Percentiles rank a stretch among this genome's conserved stretches.
These are phyloP conservation scores for Xestia ashworthii DNA, from an alignment of 2,888 invertebrate species.

Conservation along the genomic window DNA sequence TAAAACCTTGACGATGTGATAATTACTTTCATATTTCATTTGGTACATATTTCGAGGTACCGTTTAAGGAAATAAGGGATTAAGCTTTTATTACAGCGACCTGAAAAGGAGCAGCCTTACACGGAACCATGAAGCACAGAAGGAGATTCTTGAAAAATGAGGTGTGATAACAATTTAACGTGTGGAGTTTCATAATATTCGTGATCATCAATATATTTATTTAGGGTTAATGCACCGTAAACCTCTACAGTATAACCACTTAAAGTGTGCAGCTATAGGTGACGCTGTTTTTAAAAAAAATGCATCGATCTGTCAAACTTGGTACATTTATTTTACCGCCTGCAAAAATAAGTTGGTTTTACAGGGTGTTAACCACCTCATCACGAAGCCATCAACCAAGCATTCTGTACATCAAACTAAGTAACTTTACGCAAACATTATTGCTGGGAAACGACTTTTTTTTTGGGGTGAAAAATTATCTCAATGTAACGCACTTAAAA, in stretches of 20 bases:
- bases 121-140: slow-evolving; percentile 10
- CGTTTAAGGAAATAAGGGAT: slow-evolving; percentile 52
- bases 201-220: background rate
- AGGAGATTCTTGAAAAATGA: background rate
- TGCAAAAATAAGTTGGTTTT: background rate
- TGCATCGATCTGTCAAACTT: background rate
- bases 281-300: background rate
- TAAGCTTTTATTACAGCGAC: slow-evolving; percentile 38
- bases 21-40: slow-evolving; percentile 44
- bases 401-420: no score
- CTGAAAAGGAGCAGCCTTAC: slow-evolving; percentile 6
- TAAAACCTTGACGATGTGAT: background rate
- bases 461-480: no score
- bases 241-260: background rate
- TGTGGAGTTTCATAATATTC: background rate
- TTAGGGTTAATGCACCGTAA: background rate
- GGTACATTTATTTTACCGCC: background rate
- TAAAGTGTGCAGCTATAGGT: background rate
- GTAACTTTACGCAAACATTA: no score
- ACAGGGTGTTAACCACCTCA: no score
- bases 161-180: background rate
- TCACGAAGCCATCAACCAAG: no score
- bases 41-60: slow-evolving; percentile 24
- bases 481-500: no score
- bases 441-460: no score